Percentiles rank a stretch among this genome's conserved stretches.
Evolutionary conservation across 2,888 invertebrate species (phyloP).

Genomic region (Meganola albula): DNA sequence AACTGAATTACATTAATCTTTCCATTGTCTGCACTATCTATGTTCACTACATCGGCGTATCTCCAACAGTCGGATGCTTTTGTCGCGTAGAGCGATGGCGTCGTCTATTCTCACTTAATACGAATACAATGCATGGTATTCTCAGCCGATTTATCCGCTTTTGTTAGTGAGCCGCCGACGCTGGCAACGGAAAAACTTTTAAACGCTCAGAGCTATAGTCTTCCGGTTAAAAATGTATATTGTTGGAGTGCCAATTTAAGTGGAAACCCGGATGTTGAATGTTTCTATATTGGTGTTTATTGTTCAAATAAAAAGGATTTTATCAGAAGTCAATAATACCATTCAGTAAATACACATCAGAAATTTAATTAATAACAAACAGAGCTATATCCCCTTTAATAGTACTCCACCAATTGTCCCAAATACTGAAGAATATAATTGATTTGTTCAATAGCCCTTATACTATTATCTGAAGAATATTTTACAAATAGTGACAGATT

Average conservation of each 20-base stretch:
- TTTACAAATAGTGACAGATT: too few species aligned
- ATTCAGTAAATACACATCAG: too few species aligned
- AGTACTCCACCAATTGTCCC: too few species aligned
- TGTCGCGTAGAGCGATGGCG: slow-evolving; percentile 39
- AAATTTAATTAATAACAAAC: too few species aligned
- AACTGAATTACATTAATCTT: slow-evolving; percentile 13
- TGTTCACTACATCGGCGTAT: slow-evolving; percentile 27
- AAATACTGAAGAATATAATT: too few species aligned
- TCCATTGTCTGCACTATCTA: slow-evolving; percentile 30
- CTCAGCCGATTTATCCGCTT: slow-evolving; percentile 50
- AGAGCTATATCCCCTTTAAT: too few species aligned
- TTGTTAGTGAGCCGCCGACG: slow-evolving; percentile 39
- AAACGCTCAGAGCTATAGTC: slow-evolving; percentile 34
- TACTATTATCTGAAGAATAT: too few species aligned
- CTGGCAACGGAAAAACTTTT: slow-evolving; percentile 42
- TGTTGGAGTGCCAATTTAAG: slow-evolving; percentile 26
- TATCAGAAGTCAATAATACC: too few species aligned
- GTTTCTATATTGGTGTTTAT: slow-evolving; percentile 12
- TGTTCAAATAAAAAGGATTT: too few species aligned
- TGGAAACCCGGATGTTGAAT: slow-evolving; percentile 5
- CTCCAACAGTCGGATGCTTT: slow-evolving; percentile 39
- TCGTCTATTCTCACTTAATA: slow-evolving; percentile 57
- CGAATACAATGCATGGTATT: slow-evolving; percentile 53
- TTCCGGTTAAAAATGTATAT: slow-evolving; percentile 30
- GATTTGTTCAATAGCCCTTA: too few species aligned